Evolutionary conservation across 2,888 invertebrate genomes (phyloP), one percentile per base, ranked within the genome.

Genomic region (Argyresthia albistria): DNA sequence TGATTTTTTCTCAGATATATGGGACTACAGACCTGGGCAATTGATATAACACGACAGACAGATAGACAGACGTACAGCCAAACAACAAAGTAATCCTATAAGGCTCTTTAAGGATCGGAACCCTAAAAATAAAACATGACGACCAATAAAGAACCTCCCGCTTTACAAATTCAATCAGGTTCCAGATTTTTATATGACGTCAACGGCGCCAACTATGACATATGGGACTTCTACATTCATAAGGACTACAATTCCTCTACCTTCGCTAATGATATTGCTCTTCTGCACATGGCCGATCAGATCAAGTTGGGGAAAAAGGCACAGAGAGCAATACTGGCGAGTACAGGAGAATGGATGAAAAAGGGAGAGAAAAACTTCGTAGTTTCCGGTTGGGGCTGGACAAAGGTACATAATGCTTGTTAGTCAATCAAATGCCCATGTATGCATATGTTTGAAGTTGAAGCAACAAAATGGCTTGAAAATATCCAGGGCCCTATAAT

Each of bases 331-430:
- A 50, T 79, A 11, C 52, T 83, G 1, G 67, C 69, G 0, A 57
- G 65, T 50, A 60, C 59, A 43, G 50, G 57, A 0, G 56, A 56
- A n/a, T 81, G 81, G 81, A 80, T 77, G 75, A 59, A 55, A 11
- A n/a, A 49, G 4, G 53, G 42, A 0, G 63, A 71, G 47, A 58
- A 61, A 4, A 58, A 61, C 4, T 78, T 80, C 47, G 49, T 57
- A 8, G 77, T 67, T 1, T 66, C 68, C n/a, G 82, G 82, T 1
- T 82, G 82, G 82, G 82, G 82, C 1, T 69, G 61, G 69, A 73
- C 66, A 0, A 53, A 65, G 65, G 82, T 80, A 63, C 54, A 54
- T 52, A 25, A 4, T 25, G 25, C 6, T 25, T 25, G 25, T 25
- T n/a, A n/a, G n/a, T n/a, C n/a, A n/a, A n/a, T n/a, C n/a, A 6